These are phyloP conservation scores for Hemiprocne comata DNA, from an alignment of 2,113 vertebrate species.

Conservation along the genomic window DNA sequence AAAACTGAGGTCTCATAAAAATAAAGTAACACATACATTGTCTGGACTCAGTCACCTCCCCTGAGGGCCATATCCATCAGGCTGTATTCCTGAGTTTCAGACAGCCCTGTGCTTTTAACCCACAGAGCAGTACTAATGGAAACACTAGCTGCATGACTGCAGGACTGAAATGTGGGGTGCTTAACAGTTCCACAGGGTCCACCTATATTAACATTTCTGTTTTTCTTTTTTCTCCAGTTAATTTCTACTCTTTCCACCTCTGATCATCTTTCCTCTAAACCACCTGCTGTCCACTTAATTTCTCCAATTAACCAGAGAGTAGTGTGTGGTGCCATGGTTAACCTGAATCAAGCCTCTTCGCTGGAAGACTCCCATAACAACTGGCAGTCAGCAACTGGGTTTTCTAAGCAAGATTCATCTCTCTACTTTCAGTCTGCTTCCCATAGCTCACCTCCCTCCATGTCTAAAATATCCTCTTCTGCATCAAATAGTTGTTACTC, in stretches of 20 bases:
- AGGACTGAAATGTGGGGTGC: background rate
- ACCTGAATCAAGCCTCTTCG: constrained; percentile 64
- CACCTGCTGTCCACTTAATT: constrained; percentile 75
- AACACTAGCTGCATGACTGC: background rate
- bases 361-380: constrained; percentile 67
- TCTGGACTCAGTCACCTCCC: background rate
- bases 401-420: constrained; percentile 69
- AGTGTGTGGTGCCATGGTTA: constrained; percentile 42
- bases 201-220: constrained; percentile 68
- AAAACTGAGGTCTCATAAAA: background rate
- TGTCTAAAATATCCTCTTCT: constrained; percentile 39
- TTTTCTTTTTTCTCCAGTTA: constrained; percentile 77
- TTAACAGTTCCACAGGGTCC: constrained; percentile 25
- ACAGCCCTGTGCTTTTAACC: background rate
- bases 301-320: constrained; percentile 78
- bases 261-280: constrained; percentile 78
- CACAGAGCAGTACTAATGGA: background rate
- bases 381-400: constrained; percentile 59
- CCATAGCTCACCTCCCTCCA: constrained; percentile 16
- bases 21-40: background rate
- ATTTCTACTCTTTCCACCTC: constrained; percentile 76
- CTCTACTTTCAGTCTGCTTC: constrained; percentile 65
- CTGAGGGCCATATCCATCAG: background rate
- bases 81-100: background rate
- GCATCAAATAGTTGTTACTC: constrained; percentile 13